Conservation (phyloP, 37 sponge, comb jelly and placozoan species). For the Theonella swinhoei region DNA sequence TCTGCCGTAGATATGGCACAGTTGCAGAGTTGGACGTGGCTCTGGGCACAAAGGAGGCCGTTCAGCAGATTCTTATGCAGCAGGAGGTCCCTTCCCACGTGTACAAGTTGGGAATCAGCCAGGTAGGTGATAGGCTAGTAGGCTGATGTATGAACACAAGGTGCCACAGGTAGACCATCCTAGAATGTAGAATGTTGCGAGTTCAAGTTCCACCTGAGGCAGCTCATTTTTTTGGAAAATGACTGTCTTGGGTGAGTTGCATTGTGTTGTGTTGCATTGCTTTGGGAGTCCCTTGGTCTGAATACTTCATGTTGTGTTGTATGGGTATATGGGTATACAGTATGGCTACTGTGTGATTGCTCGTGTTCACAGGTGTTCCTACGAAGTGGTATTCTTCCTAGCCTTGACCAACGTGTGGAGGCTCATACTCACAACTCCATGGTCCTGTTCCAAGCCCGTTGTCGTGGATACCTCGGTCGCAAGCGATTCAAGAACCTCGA, state of each 20-base stretch:
- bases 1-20: slow-evolving; percentile 82
- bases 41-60: slow-evolving; percentile 32
- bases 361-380: slow-evolving; percentile 80
- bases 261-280: too few species aligned
- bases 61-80: slow-evolving; percentile 47
- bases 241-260: too few species aligned
- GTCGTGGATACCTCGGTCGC: slow-evolving; percentile 82
- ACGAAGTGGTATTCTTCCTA: slow-evolving; percentile 76
- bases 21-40: slow-evolving; percentile 35
- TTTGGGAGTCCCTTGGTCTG: too few species aligned
- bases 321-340: too few species aligned
- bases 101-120: slow-evolving; percentile 77
- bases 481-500: slow-evolving; percentile 39
- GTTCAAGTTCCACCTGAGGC: too few species aligned
- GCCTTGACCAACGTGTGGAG: slow-evolving; percentile 82
- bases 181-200: too few species aligned
- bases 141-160: not conserved
- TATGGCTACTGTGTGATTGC: too few species aligned
- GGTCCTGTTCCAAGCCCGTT: slow-evolving; percentile 65
- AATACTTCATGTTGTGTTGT: too few species aligned
- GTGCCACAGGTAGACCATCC: not conserved
- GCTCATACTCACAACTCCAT: slow-evolving; percentile 19
- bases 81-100: slow-evolving; percentile 63
- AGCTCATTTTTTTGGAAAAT: too few species aligned
- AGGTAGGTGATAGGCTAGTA: slow-evolving; percentile 20